Conservation (phyloP, 2,113 vertebrate species). For the Sturnira hondurensis region DNA sequence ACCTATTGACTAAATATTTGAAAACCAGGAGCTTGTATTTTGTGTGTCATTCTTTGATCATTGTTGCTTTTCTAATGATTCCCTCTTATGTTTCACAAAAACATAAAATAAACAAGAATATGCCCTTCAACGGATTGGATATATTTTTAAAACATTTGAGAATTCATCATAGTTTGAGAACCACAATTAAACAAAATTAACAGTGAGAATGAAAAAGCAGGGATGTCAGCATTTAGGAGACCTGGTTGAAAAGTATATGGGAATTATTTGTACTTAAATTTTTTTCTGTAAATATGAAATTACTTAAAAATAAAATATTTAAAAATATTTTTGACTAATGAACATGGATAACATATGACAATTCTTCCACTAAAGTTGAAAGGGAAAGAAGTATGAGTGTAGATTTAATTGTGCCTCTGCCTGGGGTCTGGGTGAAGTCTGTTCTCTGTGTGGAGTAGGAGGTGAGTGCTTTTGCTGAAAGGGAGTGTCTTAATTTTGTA, state of each 20-base stretch:
- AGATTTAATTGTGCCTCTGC: background rate
- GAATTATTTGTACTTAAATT: background rate
- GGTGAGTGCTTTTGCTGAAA: background rate
- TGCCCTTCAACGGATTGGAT: background rate
- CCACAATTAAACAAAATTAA: background rate
- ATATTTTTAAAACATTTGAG: background rate
- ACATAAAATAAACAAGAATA: background rate
- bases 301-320: background rate
- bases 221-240: background rate
- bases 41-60: background rate
- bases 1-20: background rate
- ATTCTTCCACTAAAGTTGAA: background rate
- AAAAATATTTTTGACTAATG: background rate
- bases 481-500: background rate
- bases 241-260: background rate
- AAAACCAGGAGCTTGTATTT: background rate
- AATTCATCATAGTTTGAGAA: background rate
- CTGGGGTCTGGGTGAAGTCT: background rate
- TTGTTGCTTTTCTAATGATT: background rate
- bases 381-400: background rate
- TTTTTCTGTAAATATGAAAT: background rate
- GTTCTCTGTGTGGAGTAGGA: background rate
- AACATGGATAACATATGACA: background rate
- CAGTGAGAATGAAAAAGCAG: background rate
- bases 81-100: background rate